phyloP scores from a whole-genome alignment of 1,140 invertebrate genomes.

The Meloidogyne floridensis region DNA sequence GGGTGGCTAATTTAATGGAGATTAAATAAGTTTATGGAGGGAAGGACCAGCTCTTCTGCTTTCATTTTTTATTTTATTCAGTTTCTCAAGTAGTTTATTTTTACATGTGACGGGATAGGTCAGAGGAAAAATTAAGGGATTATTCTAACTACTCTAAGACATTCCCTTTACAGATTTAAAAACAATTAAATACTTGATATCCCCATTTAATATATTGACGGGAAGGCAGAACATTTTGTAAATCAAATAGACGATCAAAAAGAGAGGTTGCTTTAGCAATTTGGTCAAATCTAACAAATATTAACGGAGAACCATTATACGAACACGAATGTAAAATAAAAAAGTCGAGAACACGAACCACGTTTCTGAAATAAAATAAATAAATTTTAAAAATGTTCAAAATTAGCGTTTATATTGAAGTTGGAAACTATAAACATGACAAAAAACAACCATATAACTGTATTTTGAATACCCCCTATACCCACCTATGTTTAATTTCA shows the following conservation, averaged over 20 bases:
- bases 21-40: too few species aligned
- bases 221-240: neutral
- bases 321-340: neutral
- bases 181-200: slow-evolving; percentile 10
- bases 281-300: slow-evolving; percentile 19
- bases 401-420: too few species aligned
- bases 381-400: too few species aligned
- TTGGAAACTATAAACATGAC: too few species aligned
- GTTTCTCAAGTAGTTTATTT: too few species aligned
- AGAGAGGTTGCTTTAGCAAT: slow-evolving; percentile 1
- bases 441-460: too few species aligned
- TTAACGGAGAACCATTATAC: slow-evolving; percentile 6
- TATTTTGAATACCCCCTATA: neutral
- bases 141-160: too few species aligned
- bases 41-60: too few species aligned
- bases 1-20: too few species aligned
- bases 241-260: slow-evolving; percentile 12
- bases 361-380: slow-evolving; percentile 2
- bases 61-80: too few species aligned
- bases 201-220: slow-evolving; percentile 26
- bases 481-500: slow-evolving; percentile 22
- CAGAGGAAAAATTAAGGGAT: too few species aligned
- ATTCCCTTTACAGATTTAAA: neutral
- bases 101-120: too few species aligned
- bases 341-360: slow-evolving; percentile 17